These are phyloP conservation scores for Coendou prehensilis DNA, from an alignment of 2,797 vertebrate genomes.

Conservation along the genomic window DNA sequence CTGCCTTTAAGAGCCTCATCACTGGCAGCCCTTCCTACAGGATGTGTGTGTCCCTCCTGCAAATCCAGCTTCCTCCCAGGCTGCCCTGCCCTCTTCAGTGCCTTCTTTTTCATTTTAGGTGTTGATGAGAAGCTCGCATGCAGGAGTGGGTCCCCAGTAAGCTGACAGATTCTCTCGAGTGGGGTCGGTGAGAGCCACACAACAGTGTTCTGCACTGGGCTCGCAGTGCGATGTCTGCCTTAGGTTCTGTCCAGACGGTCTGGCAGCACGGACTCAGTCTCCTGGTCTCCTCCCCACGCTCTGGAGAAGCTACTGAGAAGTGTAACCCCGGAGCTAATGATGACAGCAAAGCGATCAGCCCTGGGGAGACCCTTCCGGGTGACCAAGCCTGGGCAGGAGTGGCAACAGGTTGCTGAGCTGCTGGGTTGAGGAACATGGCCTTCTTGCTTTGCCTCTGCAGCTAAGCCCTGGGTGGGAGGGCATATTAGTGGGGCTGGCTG, in stretches of 20 bases:
- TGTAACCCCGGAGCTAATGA: neutral
- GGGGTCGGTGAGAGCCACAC: accelerated
- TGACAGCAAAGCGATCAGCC: neutral
- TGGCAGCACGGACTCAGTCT: neutral
- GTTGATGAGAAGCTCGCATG: neutral
- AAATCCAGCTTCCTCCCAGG: neutral
- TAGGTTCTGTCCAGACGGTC: neutral
- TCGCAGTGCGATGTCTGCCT: accelerated
- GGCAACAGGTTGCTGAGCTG: too few species aligned
- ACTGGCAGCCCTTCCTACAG: accelerated
- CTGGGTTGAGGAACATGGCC: neutral
- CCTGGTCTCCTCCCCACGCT: neutral
- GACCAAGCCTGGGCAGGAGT: neutral
- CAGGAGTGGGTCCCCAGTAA: accelerated
- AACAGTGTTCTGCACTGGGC: accelerated
- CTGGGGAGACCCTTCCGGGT: neutral
- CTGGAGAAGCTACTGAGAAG: neutral
- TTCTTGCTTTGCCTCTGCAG: neutral
- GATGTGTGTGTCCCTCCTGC: neutral
- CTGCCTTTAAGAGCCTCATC: accelerated
- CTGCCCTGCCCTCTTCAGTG: neutral
- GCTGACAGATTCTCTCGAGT: accelerated
- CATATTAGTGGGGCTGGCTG: neutral
- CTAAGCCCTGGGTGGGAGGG: neutral
- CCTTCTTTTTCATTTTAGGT: neutral